Conservation (phyloP, 53 echinoderm and acorn worm genomes). For the Paelopatides confundens region DNA sequence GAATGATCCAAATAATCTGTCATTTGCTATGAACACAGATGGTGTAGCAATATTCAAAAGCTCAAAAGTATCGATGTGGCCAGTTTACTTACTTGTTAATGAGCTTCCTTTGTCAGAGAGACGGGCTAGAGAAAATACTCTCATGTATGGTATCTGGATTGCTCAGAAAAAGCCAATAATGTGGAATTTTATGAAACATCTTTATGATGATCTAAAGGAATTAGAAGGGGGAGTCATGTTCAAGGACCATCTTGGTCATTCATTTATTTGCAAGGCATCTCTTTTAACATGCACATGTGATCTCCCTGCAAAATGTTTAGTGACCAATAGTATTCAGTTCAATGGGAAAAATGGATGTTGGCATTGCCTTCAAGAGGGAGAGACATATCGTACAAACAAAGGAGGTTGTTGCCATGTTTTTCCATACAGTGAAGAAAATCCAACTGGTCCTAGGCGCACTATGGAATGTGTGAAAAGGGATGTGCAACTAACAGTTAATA, state of each 20-base stretch:
- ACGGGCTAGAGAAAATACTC: constrained; percentile 29
- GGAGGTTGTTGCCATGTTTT: constrained; percentile 53
- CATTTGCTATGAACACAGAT: constrained; percentile 61
- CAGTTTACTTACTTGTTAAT: constrained; percentile 54
- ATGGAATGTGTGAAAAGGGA: neutral
- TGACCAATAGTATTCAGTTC: constrained; percentile 58
- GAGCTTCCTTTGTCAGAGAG: constrained; percentile 46
- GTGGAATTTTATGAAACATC: constrained; percentile 59
- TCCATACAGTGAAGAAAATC: constrained; percentile 34
- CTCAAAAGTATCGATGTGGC: constrained; percentile 63
- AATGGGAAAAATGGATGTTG: constrained; percentile 59
- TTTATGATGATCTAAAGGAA: constrained; percentile 21
- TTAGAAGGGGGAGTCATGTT: constrained; percentile 48
- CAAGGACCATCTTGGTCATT: constrained; percentile 5
- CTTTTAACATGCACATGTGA: constrained; percentile 62
- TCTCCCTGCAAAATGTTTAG: constrained; percentile 51
- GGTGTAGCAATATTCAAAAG: constrained; percentile 59
- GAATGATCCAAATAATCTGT: constrained; percentile 48
- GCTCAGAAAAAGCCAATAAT: constrained; percentile 48
- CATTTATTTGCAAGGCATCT: constrained; percentile 23
- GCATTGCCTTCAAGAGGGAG: constrained; percentile 54
- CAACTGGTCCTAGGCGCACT: constrained; percentile 51
- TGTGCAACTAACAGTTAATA: neutral
- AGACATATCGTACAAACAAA: constrained; percentile 47
- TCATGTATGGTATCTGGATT: constrained; percentile 55